Percentiles rank a stretch among this genome's conserved stretches.
These are phyloP conservation scores for Drosophila neotestacea DNA, from an alignment of 2,888 invertebrate species.

Conservation along the genomic window DNA sequence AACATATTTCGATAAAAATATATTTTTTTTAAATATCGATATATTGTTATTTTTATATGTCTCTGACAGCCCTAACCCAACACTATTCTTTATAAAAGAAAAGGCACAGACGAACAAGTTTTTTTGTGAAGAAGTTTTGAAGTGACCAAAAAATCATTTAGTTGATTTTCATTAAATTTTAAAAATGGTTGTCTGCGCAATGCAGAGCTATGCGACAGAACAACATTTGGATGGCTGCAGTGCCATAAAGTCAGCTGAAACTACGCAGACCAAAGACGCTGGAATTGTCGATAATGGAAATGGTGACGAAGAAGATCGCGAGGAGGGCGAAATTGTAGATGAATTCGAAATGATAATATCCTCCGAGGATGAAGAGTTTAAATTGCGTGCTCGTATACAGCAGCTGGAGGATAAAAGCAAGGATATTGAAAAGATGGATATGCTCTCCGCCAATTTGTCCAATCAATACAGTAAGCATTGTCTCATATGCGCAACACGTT, in stretches of 20 bases:
- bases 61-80: background rate
- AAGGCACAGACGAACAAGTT: background rate
- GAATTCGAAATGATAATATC: constrained; percentile 85
- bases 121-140: background rate
- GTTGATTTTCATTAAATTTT: background rate
- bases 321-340: constrained; percentile 85
- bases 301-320: constrained; percentile 73
- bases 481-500: constrained; percentile 35
- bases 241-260: constrained; percentile 24
- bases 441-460: constrained; percentile 79
- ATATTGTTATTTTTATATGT: background rate
- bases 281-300: constrained; percentile 46
- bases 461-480: constrained; percentile 77
- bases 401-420: constrained; percentile 84
- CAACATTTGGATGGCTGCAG: constrained; percentile 37
- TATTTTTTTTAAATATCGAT: too few species aligned
- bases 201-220: constrained; percentile 45
- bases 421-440: constrained; percentile 84
- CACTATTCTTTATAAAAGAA: background rate
- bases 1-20: too few species aligned
- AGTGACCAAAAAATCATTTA: background rate
- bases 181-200: constrained; percentile 59
- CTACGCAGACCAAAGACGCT: constrained; percentile 14
- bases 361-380: constrained; percentile 84
- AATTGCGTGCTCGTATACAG: constrained; percentile 82